Percentiles rank a stretch among this genome's conserved stretches.
Conservation (phyloP, 2,797 vertebrate genomes). For the Mormyrus hasselquistii region DNA sequence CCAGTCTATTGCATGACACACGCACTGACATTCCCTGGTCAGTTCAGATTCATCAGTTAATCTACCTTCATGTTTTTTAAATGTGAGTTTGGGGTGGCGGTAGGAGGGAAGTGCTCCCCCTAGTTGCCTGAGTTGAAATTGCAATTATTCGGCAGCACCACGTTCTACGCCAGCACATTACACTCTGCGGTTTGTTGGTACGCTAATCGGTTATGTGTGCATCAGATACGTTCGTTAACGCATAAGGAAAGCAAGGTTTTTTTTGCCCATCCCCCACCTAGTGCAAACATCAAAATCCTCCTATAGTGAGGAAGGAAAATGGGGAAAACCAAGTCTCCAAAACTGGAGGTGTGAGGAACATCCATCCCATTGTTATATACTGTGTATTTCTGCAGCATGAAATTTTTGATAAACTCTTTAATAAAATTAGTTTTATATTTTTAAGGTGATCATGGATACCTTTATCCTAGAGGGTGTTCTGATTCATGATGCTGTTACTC, state of each 20-base stretch:
- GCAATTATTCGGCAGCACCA: neutral
- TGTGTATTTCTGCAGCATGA: neutral
- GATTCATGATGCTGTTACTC: slow-evolving; percentile 13
- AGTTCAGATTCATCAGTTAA: neutral
- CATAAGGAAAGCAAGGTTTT: neutral
- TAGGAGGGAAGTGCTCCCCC: neutral
- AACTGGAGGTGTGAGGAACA: neutral
- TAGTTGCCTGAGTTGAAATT: neutral
- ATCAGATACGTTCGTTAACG: neutral
- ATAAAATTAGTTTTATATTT: neutral
- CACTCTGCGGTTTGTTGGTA: neutral
- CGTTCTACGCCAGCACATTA: neutral
- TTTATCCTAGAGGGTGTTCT: neutral
- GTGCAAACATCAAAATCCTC: neutral
- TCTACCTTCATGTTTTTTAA: neutral
- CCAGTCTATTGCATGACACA: neutral
- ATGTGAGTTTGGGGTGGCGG: neutral
- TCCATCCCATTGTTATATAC: neutral
- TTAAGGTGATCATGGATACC: neutral
- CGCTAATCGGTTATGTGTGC: neutral
- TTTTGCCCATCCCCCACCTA: neutral
- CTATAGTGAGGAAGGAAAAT: neutral
- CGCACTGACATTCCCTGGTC: neutral
- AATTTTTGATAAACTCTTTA: neutral
- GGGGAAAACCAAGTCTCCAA: neutral